Evolutionary conservation across 2,888 invertebrate species (phyloP), one percentile per base, ranked within the genome.

Genomic region (Plebejus argus): DNA sequence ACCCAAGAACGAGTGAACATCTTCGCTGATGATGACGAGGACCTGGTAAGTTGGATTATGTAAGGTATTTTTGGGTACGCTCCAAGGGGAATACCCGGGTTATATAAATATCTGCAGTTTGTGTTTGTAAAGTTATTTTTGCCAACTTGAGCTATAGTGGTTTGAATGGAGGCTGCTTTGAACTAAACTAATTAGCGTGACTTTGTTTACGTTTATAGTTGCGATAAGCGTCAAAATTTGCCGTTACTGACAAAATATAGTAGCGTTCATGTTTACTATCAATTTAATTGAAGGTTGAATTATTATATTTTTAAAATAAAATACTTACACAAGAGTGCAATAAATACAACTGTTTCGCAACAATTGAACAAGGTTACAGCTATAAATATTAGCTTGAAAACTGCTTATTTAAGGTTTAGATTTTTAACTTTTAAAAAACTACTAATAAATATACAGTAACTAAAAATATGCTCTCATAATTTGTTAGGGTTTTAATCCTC

Each of bases 21-120:
- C 84, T 92, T 93, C 83, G 82, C 91, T 45, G 93, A 93, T 82
- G 91, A 92, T 81, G 92, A 93, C 82, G 93, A 94, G 86, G 93
- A 94, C 80, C 84, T 94, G 92, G 93, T 93, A 83, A 87, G 92
- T 79, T 80, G 75, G 56, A 49, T 82, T 88, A 88, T 86, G 85
- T 86, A 84, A 84, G 83, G 79, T 79, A 80, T 78, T 82, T 82
- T 84, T 85, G 85, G 85, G 82, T 70, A 78, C 74, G 80, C 76
- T 84, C 85, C 85, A 85, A 84, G 71, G 79, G 80, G 76, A 78
- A 71, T 77, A 79, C 79, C 78, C 70, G 79, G 45, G 77, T 85
- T 85, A 85, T 82, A 83, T 85, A 85, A 85, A 83, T 81, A 82
- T 83, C 84, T 83, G 84, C 84, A 84, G 82, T 84, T 74, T 74